Evolutionary conservation across 2,113 vertebrate genomes (phyloP).

Genomic region (Carassius gibelio): DNA sequence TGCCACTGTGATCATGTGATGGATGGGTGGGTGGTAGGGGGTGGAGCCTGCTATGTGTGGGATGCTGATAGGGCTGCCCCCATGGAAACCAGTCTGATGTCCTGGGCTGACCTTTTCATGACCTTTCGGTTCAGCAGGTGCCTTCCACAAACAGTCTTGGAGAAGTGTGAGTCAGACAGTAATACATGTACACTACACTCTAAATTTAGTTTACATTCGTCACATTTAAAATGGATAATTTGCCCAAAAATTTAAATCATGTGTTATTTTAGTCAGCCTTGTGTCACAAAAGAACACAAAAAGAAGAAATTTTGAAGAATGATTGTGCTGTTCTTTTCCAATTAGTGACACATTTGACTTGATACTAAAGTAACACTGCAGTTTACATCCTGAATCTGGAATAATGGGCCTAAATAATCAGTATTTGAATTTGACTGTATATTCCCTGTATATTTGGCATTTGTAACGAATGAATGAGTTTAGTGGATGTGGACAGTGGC

Average conservation of each 20-base stretch:
- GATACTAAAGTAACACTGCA: no score
- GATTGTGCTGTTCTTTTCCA: background rate
- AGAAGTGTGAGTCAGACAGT: background rate
- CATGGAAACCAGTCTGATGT: conserved; percentile 57
- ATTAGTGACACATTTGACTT: background rate
- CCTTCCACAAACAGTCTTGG: conserved; percentile 34
- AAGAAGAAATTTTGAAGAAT: background rate
- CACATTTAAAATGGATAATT: background rate
- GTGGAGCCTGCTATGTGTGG: conserved; percentile 55
- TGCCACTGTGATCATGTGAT: conserved; percentile 26
- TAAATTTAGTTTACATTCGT: background rate
- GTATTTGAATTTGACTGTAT: background rate
- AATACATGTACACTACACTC: background rate
- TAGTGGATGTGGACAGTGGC: conserved; percentile 3
- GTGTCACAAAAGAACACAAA: background rate
- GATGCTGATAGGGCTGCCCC: conserved; percentile 53
- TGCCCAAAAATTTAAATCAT: background rate
- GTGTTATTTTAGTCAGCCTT: no score
- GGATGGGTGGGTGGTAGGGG: background rate
- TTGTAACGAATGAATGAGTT: background rate
- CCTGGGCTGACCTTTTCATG: conserved; percentile 60
- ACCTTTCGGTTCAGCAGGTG: conserved; percentile 68
- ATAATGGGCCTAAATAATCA: background rate
- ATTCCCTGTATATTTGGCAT: background rate
- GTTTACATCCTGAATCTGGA: background rate